Conservation (phyloP, 2,888 invertebrate species). For the Phalera bucephala region DNA sequence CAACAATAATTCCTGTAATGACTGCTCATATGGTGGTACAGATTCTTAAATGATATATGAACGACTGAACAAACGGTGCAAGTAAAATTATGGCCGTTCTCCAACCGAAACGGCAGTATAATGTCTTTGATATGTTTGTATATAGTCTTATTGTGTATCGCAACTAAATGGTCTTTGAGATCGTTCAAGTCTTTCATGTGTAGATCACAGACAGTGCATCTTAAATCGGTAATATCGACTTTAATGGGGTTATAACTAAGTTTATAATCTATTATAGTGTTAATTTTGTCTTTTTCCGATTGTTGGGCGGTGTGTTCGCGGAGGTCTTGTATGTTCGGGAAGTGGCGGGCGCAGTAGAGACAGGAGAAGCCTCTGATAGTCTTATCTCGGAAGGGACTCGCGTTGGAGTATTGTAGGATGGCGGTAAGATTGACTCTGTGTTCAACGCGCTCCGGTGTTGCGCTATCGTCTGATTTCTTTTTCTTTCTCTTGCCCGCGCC, state of each 20-base stretch:
- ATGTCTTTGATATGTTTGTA: slow-evolving; percentile 72
- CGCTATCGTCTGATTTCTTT: slow-evolving; percentile 68
- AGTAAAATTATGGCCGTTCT: slow-evolving; percentile 61
- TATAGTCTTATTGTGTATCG: slow-evolving; percentile 62
- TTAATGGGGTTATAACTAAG: slow-evolving; percentile 76
- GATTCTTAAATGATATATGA: slow-evolving; percentile 72
- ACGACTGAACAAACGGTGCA: slow-evolving; percentile 70
- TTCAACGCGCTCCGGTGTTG: slow-evolving; percentile 74
- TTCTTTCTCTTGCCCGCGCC: slow-evolving; percentile 67
- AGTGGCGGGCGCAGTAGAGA: slow-evolving; percentile 69
- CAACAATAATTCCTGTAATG: slow-evolving; percentile 77
- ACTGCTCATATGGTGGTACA: slow-evolving; percentile 76
- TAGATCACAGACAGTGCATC: slow-evolving; percentile 59
- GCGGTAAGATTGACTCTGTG: slow-evolving; percentile 75
- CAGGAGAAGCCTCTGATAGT: slow-evolving; percentile 73
- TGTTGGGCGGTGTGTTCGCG: slow-evolving; percentile 63
- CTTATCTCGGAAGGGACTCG: slow-evolving; percentile 75
- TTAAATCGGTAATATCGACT: slow-evolving; percentile 66
- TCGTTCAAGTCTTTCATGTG: slow-evolving; percentile 63
- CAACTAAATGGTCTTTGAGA: slow-evolving; percentile 63
- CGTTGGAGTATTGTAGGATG: slow-evolving; percentile 75
- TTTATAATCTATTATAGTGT: slow-evolving; percentile 74
- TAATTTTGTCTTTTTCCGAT: slow-evolving; percentile 68
- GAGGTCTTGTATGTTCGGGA: slow-evolving; percentile 59
- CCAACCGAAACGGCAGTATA: slow-evolving; percentile 69